Evolutionary conservation across 2,888 invertebrate species (phyloP), one percentile per base, ranked within the genome.

Genomic region (Leptinotarsa haldemani): DNA sequence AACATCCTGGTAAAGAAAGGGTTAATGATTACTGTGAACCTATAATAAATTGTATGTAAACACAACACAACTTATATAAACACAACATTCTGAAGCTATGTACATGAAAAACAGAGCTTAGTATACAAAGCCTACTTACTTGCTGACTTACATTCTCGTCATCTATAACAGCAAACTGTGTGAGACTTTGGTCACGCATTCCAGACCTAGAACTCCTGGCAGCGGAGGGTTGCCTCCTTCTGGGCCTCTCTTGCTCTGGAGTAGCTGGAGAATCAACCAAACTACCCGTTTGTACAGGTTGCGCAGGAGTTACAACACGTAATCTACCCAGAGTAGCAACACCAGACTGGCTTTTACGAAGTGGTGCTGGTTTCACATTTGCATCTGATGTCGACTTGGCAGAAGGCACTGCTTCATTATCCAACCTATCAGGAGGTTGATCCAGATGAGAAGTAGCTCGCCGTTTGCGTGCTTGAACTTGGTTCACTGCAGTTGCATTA

Each of bases 61-160:
- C 30, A 40, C 30, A 40, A 40, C 30, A 25, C 4, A 5, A 25
- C 30, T 30, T 30, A 30, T 1, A 30, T 1, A 30, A 30, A 30
- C 30, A 30, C 30, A 30, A 30, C 4, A 12, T n/a, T 30, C 18
- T 65, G 47, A 56, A 25, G 30, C 48, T 2, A 4, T 3, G 18
- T 30, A 18, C 15, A 63, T 15, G 13, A 18, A 65, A 15, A 48
- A 65, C 16, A 65, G 15, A n/a, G 12, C 12, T 30, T 63, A 58
- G 65, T 16, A 56, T 25, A 75, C 4, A 61, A 61, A 61, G 40
- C 25, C 7, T 40, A 61, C 80, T 81, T 73, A 86, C 86, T 90
- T 96, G 96, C 85, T 96, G 96, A 4, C 96, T 97, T 0, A 96
- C 94, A 84, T 97, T 97, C 80, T 97, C 97, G 84, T 97, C 97